These are phyloP conservation scores for Caenorhabditis doughertyi DNA, from an alignment of 2,888 invertebrate species.

Conservation along the genomic window DNA sequence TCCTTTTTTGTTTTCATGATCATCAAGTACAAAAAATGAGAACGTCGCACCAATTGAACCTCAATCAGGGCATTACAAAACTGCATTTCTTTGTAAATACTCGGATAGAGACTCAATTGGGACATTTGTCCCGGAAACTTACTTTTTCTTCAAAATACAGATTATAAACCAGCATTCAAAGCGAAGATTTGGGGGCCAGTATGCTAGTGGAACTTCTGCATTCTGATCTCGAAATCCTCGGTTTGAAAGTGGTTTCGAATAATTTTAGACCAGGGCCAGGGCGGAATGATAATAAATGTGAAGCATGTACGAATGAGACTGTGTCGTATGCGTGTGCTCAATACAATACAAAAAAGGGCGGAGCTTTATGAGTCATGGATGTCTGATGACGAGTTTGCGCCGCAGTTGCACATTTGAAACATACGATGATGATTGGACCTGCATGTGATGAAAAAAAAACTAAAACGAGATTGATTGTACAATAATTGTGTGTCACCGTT, in stretches of 20 bases:
- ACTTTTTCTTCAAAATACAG: neutral
- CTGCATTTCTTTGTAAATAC: constrained; percentile 11
- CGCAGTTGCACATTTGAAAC: constrained; percentile 8
- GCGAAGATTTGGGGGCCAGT: constrained; percentile 65
- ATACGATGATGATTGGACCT: constrained; percentile 28
- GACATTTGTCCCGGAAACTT: constrained; percentile 18
- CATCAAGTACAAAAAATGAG: neutral
- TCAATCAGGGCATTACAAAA: constrained; percentile 53
- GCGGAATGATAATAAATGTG: neutral
- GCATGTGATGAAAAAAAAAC: constrained; percentile 33
- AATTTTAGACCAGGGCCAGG: too few species aligned
- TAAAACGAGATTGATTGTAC: constrained; percentile 17
- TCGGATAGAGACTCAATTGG: constrained; percentile 28
- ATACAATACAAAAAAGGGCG: constrained; percentile 13
- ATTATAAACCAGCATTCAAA: constrained; percentile 3
- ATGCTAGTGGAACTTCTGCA: constrained; percentile 39
- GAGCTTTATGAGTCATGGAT: constrained; percentile 31
- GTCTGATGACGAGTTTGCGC: constrained; percentile 6
- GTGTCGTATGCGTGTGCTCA: constrained; percentile 8
- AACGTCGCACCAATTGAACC: constrained; percentile 21
- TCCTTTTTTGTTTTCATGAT: neutral
- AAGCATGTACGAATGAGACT: constrained; percentile 2
- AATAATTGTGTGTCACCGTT: constrained; percentile 34
- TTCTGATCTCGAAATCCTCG: constrained; percentile 55
- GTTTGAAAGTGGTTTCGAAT: constrained; percentile 7